Evolutionary conservation across 2,888 invertebrate genomes (phyloP), one percentile per base, ranked within the genome.

Genomic region (Blastobasis lacticolella): DNA sequence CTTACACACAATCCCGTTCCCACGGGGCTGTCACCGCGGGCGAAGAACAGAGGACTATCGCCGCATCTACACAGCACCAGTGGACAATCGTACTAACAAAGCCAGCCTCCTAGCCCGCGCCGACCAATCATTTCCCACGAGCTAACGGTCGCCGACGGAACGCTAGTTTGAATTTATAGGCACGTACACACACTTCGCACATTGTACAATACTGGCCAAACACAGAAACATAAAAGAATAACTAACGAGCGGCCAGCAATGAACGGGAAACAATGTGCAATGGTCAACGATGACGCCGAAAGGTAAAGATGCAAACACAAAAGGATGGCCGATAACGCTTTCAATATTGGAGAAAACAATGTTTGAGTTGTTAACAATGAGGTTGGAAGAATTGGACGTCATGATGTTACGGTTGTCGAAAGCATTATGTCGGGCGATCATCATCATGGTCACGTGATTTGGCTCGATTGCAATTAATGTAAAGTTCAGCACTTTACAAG

Each of bases 41-140:
- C 77, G 65, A 67, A 73, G 70, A 66, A 54, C 58, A 64, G 60
- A 73, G 64, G 76, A 71, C 75, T 88, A 88, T 87, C 87, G 80
- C 71, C 69, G 66, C 81, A 87, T 87, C 87, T 87, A 82, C 81
- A 76, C 78, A 77, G 76, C 78, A 75, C 78, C 73, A 71, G 85
- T 85, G 87, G 86, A 88, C 87, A 87, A 83, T 86, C 85, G 81
- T 79, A 85, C 81, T 85, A 88, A 87, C 87, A 88, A 88, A 87
- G 86, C 80, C 74, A 78, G 73, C 80, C 78, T 78, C 67, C 73
- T 66, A 68, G 79, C 73, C 78, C 45, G 8, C 40, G 46, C 41
- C 40, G 50, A 50, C 81, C 82, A 81, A 83, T 82, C 81, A 81
- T 82, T 86, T 88, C 87, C 87, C 87, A 88, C 87, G 87, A 79